Percentiles rank a stretch among this genome's conserved stretches.
phyloP scores from a whole-genome alignment of 2,797 vertebrate species.

The Pipistrellus pipistrellus region DNA sequence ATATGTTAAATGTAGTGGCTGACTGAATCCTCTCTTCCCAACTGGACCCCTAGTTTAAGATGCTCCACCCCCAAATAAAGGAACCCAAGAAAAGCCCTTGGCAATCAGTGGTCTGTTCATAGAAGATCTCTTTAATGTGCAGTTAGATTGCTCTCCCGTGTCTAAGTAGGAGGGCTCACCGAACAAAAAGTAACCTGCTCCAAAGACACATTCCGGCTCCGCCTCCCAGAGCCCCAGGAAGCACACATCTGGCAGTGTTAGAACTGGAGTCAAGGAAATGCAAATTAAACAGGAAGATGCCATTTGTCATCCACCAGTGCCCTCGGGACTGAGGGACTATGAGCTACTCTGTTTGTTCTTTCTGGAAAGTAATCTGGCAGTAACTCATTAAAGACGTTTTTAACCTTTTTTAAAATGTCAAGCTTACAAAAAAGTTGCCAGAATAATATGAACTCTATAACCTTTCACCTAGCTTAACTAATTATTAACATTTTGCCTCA shows the following conservation, averaged over 20 bases:
- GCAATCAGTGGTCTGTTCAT: not conserved
- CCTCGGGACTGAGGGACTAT: not conserved
- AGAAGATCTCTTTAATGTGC: not conserved
- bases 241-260: not conserved
- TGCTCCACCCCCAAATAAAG: conserved; percentile 5
- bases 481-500: not conserved
- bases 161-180: not conserved
- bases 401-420: not conserved
- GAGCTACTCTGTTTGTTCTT: not conserved
- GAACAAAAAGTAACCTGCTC: not conserved
- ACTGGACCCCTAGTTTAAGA: not conserved
- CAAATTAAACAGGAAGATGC: not conserved
- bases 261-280: not conserved
- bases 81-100: not conserved
- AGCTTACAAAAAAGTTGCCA: not conserved
- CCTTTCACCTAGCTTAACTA: not conserved
- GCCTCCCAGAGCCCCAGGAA: not conserved
- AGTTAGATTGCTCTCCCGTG: not conserved
- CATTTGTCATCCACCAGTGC: not conserved
- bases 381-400: not conserved
- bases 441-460: not conserved
- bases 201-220: not conserved
- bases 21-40: not conserved
- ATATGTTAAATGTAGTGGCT: not conserved
- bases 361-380: conserved; percentile 29